These are phyloP conservation scores for Ailurus styani DNA, from an alignment of 2,113 vertebrate genomes.

Conservation along the genomic window DNA sequence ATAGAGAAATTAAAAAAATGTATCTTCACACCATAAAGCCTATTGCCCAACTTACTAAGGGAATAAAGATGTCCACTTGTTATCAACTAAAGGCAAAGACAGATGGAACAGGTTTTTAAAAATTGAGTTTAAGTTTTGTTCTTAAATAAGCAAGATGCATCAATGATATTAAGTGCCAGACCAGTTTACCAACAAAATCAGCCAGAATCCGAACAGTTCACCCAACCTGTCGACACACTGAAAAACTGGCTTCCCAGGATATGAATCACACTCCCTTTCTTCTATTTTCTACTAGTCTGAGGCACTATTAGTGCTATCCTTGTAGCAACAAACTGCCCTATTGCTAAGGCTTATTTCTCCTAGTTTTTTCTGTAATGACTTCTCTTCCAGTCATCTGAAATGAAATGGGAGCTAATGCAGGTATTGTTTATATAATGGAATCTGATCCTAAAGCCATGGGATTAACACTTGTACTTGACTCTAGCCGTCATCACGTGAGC, in stretches of 20 bases:
- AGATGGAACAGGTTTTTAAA: neutral
- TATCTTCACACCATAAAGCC: neutral
- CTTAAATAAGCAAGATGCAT: neutral
- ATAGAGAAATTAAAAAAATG: neutral
- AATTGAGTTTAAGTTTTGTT: neutral
- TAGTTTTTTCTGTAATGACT: neutral
- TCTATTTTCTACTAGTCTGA: neutral
- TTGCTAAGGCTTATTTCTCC: neutral
- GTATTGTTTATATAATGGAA: neutral
- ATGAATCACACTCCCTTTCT: neutral
- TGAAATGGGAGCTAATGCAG: neutral
- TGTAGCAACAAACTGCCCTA: neutral
- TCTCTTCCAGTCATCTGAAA: neutral
- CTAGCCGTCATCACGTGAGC: neutral
- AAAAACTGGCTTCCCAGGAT: neutral
- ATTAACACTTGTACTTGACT: neutral
- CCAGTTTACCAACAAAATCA: neutral
- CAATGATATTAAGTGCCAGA: neutral
- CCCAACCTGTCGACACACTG: neutral
- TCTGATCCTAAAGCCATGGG: neutral
- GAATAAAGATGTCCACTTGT: neutral
- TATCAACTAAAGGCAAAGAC: neutral
- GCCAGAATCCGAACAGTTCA: neutral
- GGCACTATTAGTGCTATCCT: neutral
- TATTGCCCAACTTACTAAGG: neutral